A percentile compares a stretch with the other conserved stretches of the same genome.
Conservation (phyloP, 2,797 vertebrate genomes). For the Gallinago nigripennis region DNA sequence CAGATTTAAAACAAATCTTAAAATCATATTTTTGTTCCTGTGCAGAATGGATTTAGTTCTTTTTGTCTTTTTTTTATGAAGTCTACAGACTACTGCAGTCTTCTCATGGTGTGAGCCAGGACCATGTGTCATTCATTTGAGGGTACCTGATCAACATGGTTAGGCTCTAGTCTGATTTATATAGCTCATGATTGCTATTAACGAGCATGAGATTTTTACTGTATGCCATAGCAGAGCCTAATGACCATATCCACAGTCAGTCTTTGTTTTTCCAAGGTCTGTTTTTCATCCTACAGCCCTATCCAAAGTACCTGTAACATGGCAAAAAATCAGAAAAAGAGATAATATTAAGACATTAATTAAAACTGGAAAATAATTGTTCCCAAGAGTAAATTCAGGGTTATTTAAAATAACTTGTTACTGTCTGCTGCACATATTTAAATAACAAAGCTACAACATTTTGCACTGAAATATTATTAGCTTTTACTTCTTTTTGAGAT, state of each 20-base stretch:
- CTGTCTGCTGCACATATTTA: neutral
- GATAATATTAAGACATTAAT: neutral
- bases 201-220: neutral
- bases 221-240: neutral
- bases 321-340: neutral
- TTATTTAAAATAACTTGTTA: neutral
- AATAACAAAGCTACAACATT: neutral
- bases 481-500: neutral
- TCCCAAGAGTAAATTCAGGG: neutral
- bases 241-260: neutral
- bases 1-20: neutral
- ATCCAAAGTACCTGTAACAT: neutral
- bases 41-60: neutral
- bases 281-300: neutral
- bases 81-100: neutral
- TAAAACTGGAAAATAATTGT: neutral
- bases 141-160: neutral
- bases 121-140: neutral
- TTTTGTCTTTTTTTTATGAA: neutral
- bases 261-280: neutral
- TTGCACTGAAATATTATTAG: neutral
- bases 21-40: neutral
- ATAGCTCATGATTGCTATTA: neutral
- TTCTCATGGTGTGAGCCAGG: neutral
- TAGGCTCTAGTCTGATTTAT: constrained; percentile 7